Evolutionary conservation across 2,113 vertebrate species (phyloP), one percentile per base, ranked within the genome.

Genomic region (Oryzias celebensis): DNA sequence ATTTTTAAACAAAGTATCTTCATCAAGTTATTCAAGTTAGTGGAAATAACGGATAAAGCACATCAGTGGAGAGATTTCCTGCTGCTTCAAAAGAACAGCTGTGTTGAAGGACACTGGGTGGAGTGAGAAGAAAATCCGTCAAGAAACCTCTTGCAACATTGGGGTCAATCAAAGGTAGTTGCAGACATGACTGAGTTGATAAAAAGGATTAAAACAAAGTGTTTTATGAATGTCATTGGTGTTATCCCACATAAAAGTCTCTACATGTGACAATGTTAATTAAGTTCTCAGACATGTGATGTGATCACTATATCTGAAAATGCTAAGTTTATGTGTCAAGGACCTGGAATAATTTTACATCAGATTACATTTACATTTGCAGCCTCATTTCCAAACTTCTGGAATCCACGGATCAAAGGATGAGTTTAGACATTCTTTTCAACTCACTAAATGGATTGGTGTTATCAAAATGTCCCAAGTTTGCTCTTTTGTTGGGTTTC

Each of bases 251-350:
- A 5, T 18, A 14, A 26, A 65, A 20, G 36, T 36, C 36, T 36
- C 17, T 46, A 59, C 52, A 26, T 52, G 43, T 17, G 17, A 24
- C 24, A 55, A 7, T 42, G 42, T 42, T 60, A 14, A 52, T 73
- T 47, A 13, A 47, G 5, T 46, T 52, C 23, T 36, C 36, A 1
- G 2, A 36, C 36, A 36, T 36, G 36, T 8, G 36, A 36, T 36
- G 36, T 3, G 36, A 36, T 36, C 3, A 36, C 10, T 36, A 36
- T 2, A 36, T 36, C 10, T 36, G 36, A 36, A 36, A 10, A 36
- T 36, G 10, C 36, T 12, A 36, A 36, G 36, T 36, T 36, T 36
- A 36, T 36, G 36, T 36, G 36, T 36, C 36, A 36, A 36, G 36
- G 36, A 36, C 36, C 36, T 36, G 10, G 36, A 36, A 36, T 36